A percentile compares a stretch with the other conserved stretches of the same genome.
These are phyloP conservation scores for Grus americana DNA, from an alignment of 2,113 vertebrate species.

Conservation along the genomic window DNA sequence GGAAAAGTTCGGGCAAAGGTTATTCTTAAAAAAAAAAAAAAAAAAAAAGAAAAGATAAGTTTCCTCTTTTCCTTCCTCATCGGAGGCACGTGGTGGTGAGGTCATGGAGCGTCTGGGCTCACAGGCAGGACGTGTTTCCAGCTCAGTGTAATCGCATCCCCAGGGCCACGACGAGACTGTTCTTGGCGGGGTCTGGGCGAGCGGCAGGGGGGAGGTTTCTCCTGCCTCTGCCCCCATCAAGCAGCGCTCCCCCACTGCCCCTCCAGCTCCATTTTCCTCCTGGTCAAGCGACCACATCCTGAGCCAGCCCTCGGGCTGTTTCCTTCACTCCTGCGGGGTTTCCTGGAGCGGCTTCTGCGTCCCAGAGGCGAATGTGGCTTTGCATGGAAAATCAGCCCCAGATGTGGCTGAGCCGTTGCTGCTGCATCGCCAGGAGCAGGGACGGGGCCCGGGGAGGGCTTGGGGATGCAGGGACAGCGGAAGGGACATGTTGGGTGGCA, in stretches of 20 bases:
- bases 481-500: neutral
- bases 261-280: neutral
- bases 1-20: neutral
- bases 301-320: neutral
- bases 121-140: neutral
- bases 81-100: constrained; percentile 38
- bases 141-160: neutral
- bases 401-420: neutral
- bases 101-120: constrained; percentile 9
- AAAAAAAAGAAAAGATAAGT: neutral
- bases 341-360: neutral
- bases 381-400: neutral
- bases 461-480: neutral
- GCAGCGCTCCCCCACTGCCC: neutral
- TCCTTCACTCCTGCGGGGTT: neutral
- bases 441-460: neutral
- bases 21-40: neutral
- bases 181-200: neutral
- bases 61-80: constrained; percentile 43
- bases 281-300: constrained; percentile 10
- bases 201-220: neutral
- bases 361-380: neutral
- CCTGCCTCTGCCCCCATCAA: neutral
- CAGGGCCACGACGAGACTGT: neutral
- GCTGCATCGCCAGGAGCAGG: fast-evolving